Evolutionary conservation across 2,888 invertebrate species (phyloP), one percentile per base, ranked within the genome.

Genomic region (Byasa hedistus): DNA sequence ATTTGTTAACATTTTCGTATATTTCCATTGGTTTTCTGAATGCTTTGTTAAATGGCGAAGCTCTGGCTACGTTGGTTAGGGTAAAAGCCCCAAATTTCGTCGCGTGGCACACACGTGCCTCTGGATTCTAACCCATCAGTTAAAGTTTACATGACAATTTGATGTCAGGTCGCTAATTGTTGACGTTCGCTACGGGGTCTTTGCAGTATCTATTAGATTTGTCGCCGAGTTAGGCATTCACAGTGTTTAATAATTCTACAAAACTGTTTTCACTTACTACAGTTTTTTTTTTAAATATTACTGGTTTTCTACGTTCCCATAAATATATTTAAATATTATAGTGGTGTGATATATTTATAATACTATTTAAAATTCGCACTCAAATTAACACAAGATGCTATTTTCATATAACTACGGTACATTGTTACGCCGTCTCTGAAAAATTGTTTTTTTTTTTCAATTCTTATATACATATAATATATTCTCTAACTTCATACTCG

Each of bases 81-180:
- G 79, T 77, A 76, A 75, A 74, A 72, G 75, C 79, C 75, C 77
- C 78, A 78, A 84, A 76, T 74, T 79, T 68, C 58, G 83, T 69
- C 86, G 78, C 86, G 86, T 87, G 87, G 68, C 81, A 56, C 70
- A 71, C 87, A 81, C 87, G 87, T 82, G 87, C 70, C 79, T 71
- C 27, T 57, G 63, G 69, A 69, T 71, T 72, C 69, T 69, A 72
- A 70, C 77, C 77, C 74, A 74, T 74, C 76, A 76, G 69, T 72
- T 75, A 70, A 82, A 85, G 79, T 85, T 84, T 82, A 83, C 77
- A 82, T 84, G 81, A 81, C 83, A 83, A 84, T 87, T 84, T 70
- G 82, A 83, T 83, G 87, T 86, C 84, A 85, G 77, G 74, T 78
- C 73, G 77, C 83, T 86, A 86, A 86, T 87, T 85, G 83, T 79